Evolutionary conservation across 2,797 vertebrate genomes (phyloP).

Genomic region (Naso thynnoides): DNA sequence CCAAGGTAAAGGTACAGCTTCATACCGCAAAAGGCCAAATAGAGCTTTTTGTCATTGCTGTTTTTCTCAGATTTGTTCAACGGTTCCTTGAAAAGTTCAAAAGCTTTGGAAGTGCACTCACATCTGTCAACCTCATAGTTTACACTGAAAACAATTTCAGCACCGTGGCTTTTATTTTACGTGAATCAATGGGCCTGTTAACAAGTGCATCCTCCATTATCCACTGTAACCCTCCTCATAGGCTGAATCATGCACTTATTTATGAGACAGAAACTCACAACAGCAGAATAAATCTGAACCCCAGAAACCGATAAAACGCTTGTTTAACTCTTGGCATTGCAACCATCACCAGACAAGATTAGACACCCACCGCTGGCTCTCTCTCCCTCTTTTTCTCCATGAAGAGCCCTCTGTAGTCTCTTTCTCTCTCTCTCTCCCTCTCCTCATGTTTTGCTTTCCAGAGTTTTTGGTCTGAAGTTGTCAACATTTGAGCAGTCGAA

Average conservation of each 20-base stretch:
- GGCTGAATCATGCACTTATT: constrained; percentile 55
- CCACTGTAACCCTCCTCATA: constrained; percentile 22
- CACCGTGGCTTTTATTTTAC: constrained; percentile 21
- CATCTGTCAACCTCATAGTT: constrained; percentile 20
- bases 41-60: constrained; percentile 25
- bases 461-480: constrained; percentile 57
- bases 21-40: constrained; percentile 27
- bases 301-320: constrained; percentile 66
- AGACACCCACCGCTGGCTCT: constrained; percentile 21
- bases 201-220: constrained; percentile 48
- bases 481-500: constrained; percentile 57
- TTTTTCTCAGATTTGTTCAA: constrained; percentile 11
- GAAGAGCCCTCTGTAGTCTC: constrained; percentile 41
- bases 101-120: neutral
- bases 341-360: constrained; percentile 46
- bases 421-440: constrained; percentile 20
- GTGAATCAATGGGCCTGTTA: constrained; percentile 19
- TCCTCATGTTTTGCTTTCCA: constrained; percentile 55
- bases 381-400: constrained; percentile 20
- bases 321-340: constrained; percentile 62
- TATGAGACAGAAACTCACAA: constrained; percentile 60
- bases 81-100: neutral
- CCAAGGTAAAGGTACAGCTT: constrained; percentile 32
- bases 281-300: constrained; percentile 57
- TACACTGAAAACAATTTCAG: constrained; percentile 23